Evolutionary conservation across 1,140 invertebrate genomes (phyloP), one percentile per base, ranked within the genome.

Genomic region (Acromyrmex charruanus): DNA sequence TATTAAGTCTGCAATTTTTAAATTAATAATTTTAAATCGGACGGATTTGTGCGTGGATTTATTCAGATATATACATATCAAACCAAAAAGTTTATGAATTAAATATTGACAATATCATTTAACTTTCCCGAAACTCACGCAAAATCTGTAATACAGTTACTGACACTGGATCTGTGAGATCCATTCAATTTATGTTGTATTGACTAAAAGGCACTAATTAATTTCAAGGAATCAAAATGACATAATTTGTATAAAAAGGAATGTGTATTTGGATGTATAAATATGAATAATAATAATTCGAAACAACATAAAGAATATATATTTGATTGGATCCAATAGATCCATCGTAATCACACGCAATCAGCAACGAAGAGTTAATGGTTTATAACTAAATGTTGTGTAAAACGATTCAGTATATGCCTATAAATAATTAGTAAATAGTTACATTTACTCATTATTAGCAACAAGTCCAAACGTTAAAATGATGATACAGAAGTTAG

Each of bases 1-100:
- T 71, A 81, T 81, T 71, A 81, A 81, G 68, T 9, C 21, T 10
- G 66, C 51, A 55, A 71, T 71, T 58, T 39, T n/a, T 39, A 81
- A 81, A 71, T 39, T 81, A 61, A 81, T 81, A 7, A 69, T 58
- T 71, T 71, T 44, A 14, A 16, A 39, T 63, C 59, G 4, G 9
- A 14, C 35, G 58, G 16, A 39, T 55, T 53, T 39, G 35, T 9
- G 28, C 14, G 18, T 25, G n/a, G n/a, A 44, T 49, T 44, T 61
- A 53, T 61, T 77, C 28, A 49, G 28, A 79, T 51, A 35, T 25
- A 21, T 1, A 44, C 21, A 21, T 44, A 44, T 44, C 3, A 21
- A 69, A 25, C 5, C 31, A 53, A 21, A 53, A 35, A 80, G 6
- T 53, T 39, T 25, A 21, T 12, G 14, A 68, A 39, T 69, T 39